These are phyloP conservation scores for Epizoanthus rinbou DNA, from an alignment of 92 coral and sea anemone genomes.

Conservation along the genomic window DNA sequence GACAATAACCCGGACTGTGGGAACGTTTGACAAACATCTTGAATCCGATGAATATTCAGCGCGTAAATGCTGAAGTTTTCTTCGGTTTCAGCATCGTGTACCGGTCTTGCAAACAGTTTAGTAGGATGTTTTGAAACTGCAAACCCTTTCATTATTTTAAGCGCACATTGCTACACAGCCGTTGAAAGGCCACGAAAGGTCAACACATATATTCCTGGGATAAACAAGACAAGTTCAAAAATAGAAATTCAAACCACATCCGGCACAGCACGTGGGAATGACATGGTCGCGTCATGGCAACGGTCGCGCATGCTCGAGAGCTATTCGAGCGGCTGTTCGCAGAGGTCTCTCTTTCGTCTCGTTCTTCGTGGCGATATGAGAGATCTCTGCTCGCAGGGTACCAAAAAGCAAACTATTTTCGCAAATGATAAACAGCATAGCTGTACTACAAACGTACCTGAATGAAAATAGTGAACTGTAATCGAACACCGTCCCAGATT, in stretches of 20 bases:
- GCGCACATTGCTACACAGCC: constrained; percentile 12
- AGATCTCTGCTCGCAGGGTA: too few relatives aligned
- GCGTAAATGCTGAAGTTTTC: constrained; percentile 7
- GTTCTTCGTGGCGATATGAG: too few relatives aligned
- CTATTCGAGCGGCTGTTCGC: not conserved
- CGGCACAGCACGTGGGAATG: not conserved
- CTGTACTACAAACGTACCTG: constrained; percentile 13
- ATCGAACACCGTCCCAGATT: constrained; percentile 13
- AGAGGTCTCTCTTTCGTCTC: not conserved
- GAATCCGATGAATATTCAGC: constrained; percentile 15
- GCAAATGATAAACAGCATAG: too few relatives aligned
- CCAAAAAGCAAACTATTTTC: too few relatives aligned
- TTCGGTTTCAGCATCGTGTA: not conserved
- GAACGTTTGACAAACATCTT: constrained; percentile 22
- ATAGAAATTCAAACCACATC: not conserved
- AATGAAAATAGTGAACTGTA: constrained; percentile 14
- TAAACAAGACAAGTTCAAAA: not conserved
- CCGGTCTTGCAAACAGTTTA: not conserved
- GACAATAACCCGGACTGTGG: constrained; percentile 25
- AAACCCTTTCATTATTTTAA: constrained; percentile 7
- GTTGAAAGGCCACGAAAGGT: constrained; percentile 12
- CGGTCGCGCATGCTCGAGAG: constrained; percentile 1
- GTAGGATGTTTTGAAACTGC: not conserved
- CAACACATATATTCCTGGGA: too few relatives aligned
- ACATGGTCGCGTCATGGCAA: not conserved